Conservation (phyloP, 2,888 invertebrate genomes). For the Apamea sordens region DNA sequence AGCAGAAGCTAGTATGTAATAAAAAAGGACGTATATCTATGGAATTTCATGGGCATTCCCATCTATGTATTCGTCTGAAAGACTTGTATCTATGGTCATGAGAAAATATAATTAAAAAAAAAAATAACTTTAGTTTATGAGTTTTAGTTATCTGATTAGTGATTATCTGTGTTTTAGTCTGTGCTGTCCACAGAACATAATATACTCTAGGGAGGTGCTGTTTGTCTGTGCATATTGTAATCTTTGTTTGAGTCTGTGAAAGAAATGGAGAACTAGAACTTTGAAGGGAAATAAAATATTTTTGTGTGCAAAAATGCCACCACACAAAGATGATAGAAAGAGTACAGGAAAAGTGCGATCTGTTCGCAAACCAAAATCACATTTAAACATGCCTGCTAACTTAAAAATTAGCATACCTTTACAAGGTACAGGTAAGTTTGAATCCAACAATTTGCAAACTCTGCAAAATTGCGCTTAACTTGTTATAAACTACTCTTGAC, state of each 20-base stretch:
- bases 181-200: too few relatives aligned
- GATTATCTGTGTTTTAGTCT: too few relatives aligned
- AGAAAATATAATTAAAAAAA: too few relatives aligned
- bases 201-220: too few relatives aligned
- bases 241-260: background rate
- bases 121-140: too few relatives aligned
- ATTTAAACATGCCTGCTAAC: conserved; percentile 66
- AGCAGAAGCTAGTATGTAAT: too few relatives aligned
- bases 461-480: conserved; percentile 12
- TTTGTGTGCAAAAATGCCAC: conserved; percentile 59
- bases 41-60: too few relatives aligned
- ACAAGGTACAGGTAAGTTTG: conserved; percentile 53
- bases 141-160: too few relatives aligned
- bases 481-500: background rate
- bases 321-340: conserved; percentile 55
- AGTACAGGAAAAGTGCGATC: conserved; percentile 27
- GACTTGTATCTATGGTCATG: too few relatives aligned
- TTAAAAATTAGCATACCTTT: conserved; percentile 69
- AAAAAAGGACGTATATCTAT: too few relatives aligned
- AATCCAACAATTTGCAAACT: conserved; percentile 43
- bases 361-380: conserved; percentile 61
- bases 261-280: conserved; percentile 12
- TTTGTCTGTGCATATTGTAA: too few relatives aligned
- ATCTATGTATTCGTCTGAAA: too few relatives aligned
- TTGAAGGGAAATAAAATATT: conserved; percentile 8